Evolutionary conservation across 2,888 invertebrate species (phyloP).

Genomic region (Yponomeuta malinellus): DNA sequence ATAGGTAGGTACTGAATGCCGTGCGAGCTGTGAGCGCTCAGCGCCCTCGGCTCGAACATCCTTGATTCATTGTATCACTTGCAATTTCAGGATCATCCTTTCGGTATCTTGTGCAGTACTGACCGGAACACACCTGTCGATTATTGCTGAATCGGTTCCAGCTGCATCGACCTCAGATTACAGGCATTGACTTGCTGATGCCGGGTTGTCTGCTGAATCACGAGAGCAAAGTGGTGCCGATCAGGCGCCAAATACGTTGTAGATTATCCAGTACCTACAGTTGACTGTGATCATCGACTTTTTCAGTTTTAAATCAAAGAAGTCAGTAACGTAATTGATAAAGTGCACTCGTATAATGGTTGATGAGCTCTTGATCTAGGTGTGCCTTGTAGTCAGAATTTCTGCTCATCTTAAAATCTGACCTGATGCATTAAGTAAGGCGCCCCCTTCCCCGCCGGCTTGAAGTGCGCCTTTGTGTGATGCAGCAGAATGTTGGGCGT

Average conservation of each 20-base stretch:
- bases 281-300: too few species aligned
- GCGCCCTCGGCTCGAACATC: not conserved
- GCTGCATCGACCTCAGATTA: not conserved
- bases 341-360: too few species aligned
- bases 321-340: too few species aligned
- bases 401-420: not conserved
- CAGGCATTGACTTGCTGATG: too few species aligned
- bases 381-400: not conserved
- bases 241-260: too few species aligned
- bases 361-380: too few species aligned
- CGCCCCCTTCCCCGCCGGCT: conserved; percentile 76
- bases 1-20: too few species aligned
- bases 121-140: conserved; percentile 10
- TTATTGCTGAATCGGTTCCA: conserved; percentile 11
- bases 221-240: too few species aligned
- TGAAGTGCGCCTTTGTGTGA: conserved; percentile 77
- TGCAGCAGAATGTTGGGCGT: conserved; percentile 74
- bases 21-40: too few species aligned
- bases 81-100: not conserved
- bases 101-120: not conserved
- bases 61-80: not conserved
- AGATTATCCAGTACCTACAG: too few species aligned
- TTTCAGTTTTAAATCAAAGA: too few species aligned
- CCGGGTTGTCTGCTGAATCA: too few species aligned
- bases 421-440: conserved; percentile 78